Conservation (phyloP, 1,140 invertebrate species). For the Whitmania pigra region DNA sequence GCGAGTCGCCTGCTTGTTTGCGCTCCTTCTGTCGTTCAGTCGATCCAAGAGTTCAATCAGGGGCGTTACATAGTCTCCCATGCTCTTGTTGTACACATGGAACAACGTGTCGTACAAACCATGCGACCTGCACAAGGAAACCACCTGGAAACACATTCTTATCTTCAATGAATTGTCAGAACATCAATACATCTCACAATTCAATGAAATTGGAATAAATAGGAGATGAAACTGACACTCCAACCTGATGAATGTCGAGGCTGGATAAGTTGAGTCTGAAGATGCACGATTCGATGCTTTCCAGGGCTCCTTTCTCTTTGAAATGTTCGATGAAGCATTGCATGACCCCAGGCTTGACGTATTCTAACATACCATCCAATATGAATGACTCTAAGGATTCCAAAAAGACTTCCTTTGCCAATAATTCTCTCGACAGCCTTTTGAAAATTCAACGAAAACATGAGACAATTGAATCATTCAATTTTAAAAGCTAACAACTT, state of each 20-base stretch:
- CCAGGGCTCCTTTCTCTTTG: conserved; percentile 42
- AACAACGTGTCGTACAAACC: conserved; percentile 73
- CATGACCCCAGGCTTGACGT: conserved; percentile 48
- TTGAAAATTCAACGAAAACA: too few species aligned
- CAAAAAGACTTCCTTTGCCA: conserved; percentile 45
- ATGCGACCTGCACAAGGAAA: conserved; percentile 63
- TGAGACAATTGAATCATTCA: too few species aligned
- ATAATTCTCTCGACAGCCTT: conserved; percentile 37
- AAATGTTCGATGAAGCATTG: conserved; percentile 49
- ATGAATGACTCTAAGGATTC: conserved; percentile 50
- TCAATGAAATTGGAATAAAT: neutral
- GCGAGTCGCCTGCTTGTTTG: conserved; percentile 27
- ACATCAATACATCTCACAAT: too few species aligned
- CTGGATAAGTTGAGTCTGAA: conserved; percentile 68
- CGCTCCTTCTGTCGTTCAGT: conserved; percentile 27
- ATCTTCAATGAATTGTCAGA: conserved; percentile 3
- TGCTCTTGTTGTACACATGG: conserved; percentile 71
- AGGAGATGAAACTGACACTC: neutral
- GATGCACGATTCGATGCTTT: conserved; percentile 63
- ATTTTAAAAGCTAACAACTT: too few species aligned
- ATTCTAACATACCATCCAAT: conserved; percentile 44
- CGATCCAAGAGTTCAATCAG: conserved; percentile 55
- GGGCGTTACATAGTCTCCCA: conserved; percentile 69
- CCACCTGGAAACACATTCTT: conserved; percentile 39
- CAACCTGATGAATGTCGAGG: conserved; percentile 73